Percentiles rank a stretch among this genome's conserved stretches.
Evolutionary conservation across 2,888 invertebrate genomes (phyloP).

Genomic region (Mongoloraphidia duomilia): DNA sequence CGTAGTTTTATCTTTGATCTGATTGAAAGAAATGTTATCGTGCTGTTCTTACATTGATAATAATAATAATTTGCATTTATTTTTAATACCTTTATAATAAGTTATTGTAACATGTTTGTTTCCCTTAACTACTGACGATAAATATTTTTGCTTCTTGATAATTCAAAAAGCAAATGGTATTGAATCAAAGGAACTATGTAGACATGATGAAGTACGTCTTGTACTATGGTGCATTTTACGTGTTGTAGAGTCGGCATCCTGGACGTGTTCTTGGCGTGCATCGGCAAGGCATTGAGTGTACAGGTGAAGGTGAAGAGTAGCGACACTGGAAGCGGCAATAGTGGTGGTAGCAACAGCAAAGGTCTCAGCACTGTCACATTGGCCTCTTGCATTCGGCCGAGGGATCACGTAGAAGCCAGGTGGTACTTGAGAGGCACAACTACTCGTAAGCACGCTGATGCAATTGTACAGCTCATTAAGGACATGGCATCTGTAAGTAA

Average conservation of each 20-base stretch:
- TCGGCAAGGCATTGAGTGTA: slow-evolving; percentile 80
- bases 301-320: slow-evolving; percentile 70
- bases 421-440: slow-evolving; percentile 87
- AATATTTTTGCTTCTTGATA: too few relatives aligned
- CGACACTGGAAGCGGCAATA: slow-evolving; percentile 26
- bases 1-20: too few relatives aligned
- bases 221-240: too few relatives aligned
- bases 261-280: slow-evolving; percentile 79
- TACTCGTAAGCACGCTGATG: slow-evolving; percentile 71
- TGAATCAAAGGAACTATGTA: too few relatives aligned
- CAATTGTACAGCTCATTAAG: slow-evolving; percentile 71
- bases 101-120: too few relatives aligned
- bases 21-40: too few relatives aligned
- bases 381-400: slow-evolving; percentile 41
- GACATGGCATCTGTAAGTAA: slow-evolving; percentile 79
- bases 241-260: slow-evolving; percentile 54
- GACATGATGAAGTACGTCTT: too few relatives aligned
- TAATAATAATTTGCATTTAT: too few relatives aligned
- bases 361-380: slow-evolving; percentile 41
- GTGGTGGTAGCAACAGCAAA: slow-evolving; percentile 28
- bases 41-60: too few relatives aligned
- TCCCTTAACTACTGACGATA: too few relatives aligned
- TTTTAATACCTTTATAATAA: too few relatives aligned
- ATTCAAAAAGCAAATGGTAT: too few relatives aligned
- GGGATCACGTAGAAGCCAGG: slow-evolving; percentile 35